A percentile compares a stretch with the other conserved stretches of the same genome.
phyloP scores from a whole-genome alignment of 2,888 invertebrate genomes.

The Agonum fuliginosum region DNA sequence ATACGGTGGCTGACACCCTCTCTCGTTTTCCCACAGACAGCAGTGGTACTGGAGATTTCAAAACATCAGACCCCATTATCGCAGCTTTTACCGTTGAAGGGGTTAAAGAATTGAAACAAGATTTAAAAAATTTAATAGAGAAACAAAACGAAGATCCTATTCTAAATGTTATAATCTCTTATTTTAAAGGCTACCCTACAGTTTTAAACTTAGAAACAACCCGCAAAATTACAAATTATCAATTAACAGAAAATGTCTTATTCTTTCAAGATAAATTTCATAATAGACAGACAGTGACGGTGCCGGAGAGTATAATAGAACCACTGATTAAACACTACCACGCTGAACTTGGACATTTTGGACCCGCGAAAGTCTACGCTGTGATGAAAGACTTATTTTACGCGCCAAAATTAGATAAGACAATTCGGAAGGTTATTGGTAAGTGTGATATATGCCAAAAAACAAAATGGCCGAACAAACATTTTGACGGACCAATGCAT shows the following conservation, averaged over 20 bases:
- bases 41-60: not conserved
- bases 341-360: slow-evolving; percentile 59
- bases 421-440: not conserved
- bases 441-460: slow-evolving; percentile 62
- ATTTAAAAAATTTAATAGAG: not conserved
- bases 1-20: slow-evolving; percentile 64
- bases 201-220: not conserved
- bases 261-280: not conserved
- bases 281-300: not conserved
- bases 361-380: slow-evolving; percentile 30
- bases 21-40: slow-evolving; percentile 61
- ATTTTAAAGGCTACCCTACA: not conserved
- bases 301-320: not conserved
- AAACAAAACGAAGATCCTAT: not conserved
- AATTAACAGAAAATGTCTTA: not conserved
- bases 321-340: not conserved
- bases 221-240: too few relatives aligned
- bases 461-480: slow-evolving; percentile 34
- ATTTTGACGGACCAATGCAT: not conserved
- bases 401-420: slow-evolving; percentile 14
- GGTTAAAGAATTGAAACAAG: not conserved
- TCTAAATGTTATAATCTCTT: not conserved
- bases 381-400: slow-evolving; percentile 41
- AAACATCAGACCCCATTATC: not conserved
- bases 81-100: not conserved